phyloP scores from a whole-genome alignment of 35 echinoderm and acorn worm genomes.

The Diadema setosum region DNA sequence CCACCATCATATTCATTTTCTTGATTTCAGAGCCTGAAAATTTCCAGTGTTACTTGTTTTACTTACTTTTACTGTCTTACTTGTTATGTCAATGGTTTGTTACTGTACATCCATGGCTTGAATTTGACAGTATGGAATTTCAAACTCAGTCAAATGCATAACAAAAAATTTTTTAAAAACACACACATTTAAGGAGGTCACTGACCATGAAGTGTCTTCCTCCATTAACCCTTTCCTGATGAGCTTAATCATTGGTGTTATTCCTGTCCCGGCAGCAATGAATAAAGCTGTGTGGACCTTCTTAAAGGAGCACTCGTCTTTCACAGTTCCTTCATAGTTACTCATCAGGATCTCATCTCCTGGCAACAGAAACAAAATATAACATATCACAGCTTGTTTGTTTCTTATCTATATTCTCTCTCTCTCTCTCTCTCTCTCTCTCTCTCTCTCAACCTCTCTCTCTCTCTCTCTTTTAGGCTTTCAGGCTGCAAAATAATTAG shows the following conservation, averaged over 20 bases:
- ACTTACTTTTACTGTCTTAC: too few species aligned
- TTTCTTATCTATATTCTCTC: neutral
- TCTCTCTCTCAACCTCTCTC: neutral
- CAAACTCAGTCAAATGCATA: too few species aligned
- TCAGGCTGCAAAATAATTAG: neutral
- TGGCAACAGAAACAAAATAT: neutral
- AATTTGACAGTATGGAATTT: too few species aligned
- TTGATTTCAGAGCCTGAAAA: too few species aligned
- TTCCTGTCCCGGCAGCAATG: slow-evolving; percentile 82
- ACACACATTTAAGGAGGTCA: neutral
- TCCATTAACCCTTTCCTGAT: slow-evolving; percentile 4
- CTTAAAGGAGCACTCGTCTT: slow-evolving; percentile 5
- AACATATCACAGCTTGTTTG: neutral
- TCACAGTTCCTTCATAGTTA: slow-evolving; percentile 81
- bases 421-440: neutral
- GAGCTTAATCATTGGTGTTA: slow-evolving; percentile 86
- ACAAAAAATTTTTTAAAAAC: too few species aligned
- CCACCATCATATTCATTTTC: too few species aligned
- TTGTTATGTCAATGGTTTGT: too few species aligned
- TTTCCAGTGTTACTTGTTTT: too few species aligned
- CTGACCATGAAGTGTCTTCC: slow-evolving; percentile 26
- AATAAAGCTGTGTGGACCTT: slow-evolving; percentile 17
- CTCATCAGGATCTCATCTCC: slow-evolving; percentile 79
- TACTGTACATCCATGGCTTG: too few species aligned
- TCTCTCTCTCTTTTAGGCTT: neutral